Conservation (phyloP, 2,797 vertebrate species). For the Notamacropus eugenii region DNA sequence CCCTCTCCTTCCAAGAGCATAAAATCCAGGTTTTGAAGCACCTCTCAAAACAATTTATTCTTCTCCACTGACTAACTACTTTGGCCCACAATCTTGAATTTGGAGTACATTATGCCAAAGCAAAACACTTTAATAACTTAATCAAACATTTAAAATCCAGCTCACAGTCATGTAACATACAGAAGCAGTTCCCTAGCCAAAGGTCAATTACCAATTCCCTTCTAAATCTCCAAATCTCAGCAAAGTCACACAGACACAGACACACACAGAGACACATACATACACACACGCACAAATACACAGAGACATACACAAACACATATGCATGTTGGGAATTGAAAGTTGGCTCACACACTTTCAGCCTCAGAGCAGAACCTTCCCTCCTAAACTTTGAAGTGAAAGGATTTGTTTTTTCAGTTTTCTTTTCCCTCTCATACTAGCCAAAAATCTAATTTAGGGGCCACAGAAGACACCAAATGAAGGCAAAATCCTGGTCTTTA, state of each 20-base stretch:
- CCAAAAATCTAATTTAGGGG: neutral
- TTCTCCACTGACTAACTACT: slow-evolving; percentile 69
- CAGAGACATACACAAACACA: neutral
- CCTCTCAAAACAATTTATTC: slow-evolving; percentile 78
- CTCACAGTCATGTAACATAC: slow-evolving; percentile 66
- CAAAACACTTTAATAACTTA: slow-evolving; percentile 76
- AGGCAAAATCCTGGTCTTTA: neutral
- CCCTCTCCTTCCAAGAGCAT: slow-evolving; percentile 73
- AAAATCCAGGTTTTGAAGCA: slow-evolving; percentile 80
- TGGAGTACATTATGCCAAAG: slow-evolving; percentile 73
- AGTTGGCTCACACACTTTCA: slow-evolving; percentile 40
- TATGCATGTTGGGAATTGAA: slow-evolving; percentile 63
- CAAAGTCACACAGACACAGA: neutral
- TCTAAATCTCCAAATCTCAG: slow-evolving; percentile 58
- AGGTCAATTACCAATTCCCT: slow-evolving; percentile 71
- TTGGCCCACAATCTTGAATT: slow-evolving; percentile 71
- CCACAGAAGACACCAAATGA: slow-evolving; percentile 37
- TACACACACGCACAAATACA: neutral
- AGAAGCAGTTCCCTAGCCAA: slow-evolving; percentile 69
- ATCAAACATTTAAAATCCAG: slow-evolving; percentile 81
- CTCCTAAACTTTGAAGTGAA: slow-evolving; percentile 39
- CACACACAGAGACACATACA: slow-evolving; percentile 23
- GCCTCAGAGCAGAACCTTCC: slow-evolving; percentile 67
- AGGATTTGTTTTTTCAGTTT: slow-evolving; percentile 35
- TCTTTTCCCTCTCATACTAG: slow-evolving; percentile 17